Conservation (phyloP, 2,113 vertebrate species). For the Atlantisia rogersi region DNA sequence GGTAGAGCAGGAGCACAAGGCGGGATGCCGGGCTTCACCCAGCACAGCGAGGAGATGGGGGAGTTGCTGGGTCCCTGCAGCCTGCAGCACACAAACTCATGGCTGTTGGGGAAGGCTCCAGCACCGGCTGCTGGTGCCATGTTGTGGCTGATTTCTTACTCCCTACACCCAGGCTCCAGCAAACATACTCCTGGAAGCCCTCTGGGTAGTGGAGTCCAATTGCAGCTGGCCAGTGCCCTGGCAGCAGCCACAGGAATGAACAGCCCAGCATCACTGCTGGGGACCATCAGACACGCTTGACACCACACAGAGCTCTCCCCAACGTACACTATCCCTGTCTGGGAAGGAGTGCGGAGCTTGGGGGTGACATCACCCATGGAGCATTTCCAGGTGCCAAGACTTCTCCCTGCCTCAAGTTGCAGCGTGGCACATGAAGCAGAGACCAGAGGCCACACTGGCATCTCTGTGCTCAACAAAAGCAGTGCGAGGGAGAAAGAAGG, state of each 20-base stretch:
- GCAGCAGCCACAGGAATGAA: background rate
- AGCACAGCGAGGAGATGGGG: background rate
- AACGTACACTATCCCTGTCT: accelerated
- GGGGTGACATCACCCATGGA: background rate
- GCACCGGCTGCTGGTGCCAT: background rate
- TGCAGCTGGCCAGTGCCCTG: background rate
- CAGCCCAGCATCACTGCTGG: background rate
- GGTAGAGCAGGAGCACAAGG: background rate
- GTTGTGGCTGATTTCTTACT: background rate
- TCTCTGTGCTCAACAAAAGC: background rate
- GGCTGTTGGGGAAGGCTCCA: background rate
- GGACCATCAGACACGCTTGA: background rate
- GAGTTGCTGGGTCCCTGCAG: background rate
- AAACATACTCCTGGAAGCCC: background rate
- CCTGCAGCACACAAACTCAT: background rate
- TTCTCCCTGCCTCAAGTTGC: background rate
- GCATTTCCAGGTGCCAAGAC: background rate
- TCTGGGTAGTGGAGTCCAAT: background rate
- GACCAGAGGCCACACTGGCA: background rate
- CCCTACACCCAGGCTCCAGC: background rate
- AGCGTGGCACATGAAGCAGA: background rate
- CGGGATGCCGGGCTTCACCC: accelerated
- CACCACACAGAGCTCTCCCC: background rate
- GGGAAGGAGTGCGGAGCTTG: background rate
- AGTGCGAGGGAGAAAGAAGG: background rate